Evolutionary conservation across 2,113 vertebrate species (phyloP), one percentile per base, ranked within the genome.

Genomic region (Pimephales promelas): DNA sequence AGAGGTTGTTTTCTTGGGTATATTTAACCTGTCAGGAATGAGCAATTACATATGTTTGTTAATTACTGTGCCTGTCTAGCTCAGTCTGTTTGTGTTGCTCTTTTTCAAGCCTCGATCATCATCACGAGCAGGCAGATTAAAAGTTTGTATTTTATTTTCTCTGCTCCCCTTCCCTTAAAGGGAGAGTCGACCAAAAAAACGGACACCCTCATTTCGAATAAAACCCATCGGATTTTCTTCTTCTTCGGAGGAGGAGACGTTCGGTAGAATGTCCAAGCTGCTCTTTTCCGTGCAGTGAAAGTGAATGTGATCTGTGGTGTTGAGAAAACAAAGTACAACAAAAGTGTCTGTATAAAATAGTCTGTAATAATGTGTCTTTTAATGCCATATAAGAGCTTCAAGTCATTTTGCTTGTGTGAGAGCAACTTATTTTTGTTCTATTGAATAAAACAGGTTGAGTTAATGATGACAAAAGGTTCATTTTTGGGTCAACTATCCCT

Each of bases 31-130:
- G 93, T 93, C 92, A 92, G 92, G 92, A 93, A 93, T 93, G 90
- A 94, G 92, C 93, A 94, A 94, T 94, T 94, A 94, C 90, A 88
- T 93, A 92, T 92, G 93, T 94, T 94, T 93, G 93, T 93, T 94
- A 94, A 95, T 94, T 94, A 94, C 92, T 90, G 89, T 89, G 93
- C 92, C 90, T 92, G 92, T 93, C 92, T 92, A 88, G 91, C 93
- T 93, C 87, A 89, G 92, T 91, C 90, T 93, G 94, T 94, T 93
- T 94, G 89, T 91, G 90, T 92, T 92, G 93, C 90, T 87, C 90
- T 91, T 92, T 89, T 88, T 75, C 86, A 90, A 89, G 91, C 88
- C 90, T 89, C 89, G 83, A 90, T 92, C 91, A 91, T 92, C 92
- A 91, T 92, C 88, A 72, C 89, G 88, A 56, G 28, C 84, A 89